Conservation (phyloP, 2,797 vertebrate genomes). For the Microctenopoma steveboyesi region DNA sequence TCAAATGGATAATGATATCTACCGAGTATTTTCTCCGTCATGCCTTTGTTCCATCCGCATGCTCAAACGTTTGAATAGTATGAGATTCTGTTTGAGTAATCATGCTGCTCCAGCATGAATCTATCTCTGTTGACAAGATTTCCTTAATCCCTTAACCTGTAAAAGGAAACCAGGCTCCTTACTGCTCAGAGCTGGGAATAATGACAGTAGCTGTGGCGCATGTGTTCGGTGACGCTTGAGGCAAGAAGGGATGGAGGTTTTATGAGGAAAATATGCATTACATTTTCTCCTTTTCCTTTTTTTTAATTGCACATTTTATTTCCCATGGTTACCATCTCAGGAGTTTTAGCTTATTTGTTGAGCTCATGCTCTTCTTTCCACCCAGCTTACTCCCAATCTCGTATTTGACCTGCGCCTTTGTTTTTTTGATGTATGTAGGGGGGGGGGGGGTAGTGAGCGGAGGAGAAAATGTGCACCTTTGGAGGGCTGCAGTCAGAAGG, state of each 20-base stretch:
- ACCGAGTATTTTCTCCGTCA: too few relatives aligned
- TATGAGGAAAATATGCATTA: constrained; percentile 24
- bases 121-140: constrained; percentile 17
- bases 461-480: constrained; percentile 24
- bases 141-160: constrained; percentile 42
- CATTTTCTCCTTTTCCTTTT: not conserved
- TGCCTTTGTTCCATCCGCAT: too few relatives aligned
- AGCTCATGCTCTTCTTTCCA: constrained; percentile 19
- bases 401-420: constrained; percentile 43
- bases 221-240: constrained; percentile 28
- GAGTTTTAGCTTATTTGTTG: constrained; percentile 35
- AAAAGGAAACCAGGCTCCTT: constrained; percentile 41
- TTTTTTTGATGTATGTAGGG: constrained; percentile 26
- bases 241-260: constrained; percentile 17
- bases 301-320: constrained; percentile 26
- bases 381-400: constrained; percentile 22
- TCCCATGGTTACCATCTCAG: constrained; percentile 18
- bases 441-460: constrained; percentile 7
- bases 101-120: constrained; percentile 14
- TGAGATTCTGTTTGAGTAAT: constrained; percentile 2
- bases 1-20: not conserved
- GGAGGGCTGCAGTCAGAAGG: constrained; percentile 23
- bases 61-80: not conserved
- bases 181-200: constrained; percentile 37
- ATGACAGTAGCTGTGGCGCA: constrained; percentile 36